Evolutionary conservation across 23 tunicate genomes (phyloP).

Genomic region (Diplosoma virens): DNA sequence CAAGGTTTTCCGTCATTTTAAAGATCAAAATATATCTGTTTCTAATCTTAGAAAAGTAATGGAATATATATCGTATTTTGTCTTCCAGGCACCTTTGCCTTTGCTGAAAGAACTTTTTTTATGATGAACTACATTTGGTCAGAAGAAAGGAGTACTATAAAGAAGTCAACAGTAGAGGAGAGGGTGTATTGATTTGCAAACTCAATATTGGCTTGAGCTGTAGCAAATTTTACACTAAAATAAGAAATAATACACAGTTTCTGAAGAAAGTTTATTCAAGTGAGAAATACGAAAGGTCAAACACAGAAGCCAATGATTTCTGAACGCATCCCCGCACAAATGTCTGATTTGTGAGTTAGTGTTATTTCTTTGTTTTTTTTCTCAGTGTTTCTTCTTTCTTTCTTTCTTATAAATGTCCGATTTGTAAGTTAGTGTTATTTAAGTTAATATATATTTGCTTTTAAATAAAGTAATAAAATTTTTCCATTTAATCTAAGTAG

Average conservation of each 20-base stretch:
- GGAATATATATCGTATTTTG: slow-evolving; percentile 11
- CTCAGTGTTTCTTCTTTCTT: not conserved
- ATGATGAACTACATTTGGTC: not conserved
- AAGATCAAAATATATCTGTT: slow-evolving; percentile 22
- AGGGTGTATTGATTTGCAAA: slow-evolving; percentile 8
- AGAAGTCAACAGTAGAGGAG: not conserved
- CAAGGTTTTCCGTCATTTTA: slow-evolving; percentile 31
- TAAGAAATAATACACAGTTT: slow-evolving; percentile 16
- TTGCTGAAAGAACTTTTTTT: slow-evolving; percentile 15
- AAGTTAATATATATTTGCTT: not conserved
- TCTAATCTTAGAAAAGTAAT: slow-evolving; percentile 30
- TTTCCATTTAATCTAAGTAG: slow-evolving; percentile 2
- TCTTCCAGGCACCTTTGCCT: slow-evolving; percentile 10
- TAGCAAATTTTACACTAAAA: slow-evolving; percentile 4
- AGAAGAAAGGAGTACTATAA: not conserved
- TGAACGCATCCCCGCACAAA: not conserved
- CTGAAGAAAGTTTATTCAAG: slow-evolving; percentile 9
- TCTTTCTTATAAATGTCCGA: not conserved
- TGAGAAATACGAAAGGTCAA: slow-evolving; percentile 1
- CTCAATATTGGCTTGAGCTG: slow-evolving; percentile 23
- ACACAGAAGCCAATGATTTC: too few species aligned
- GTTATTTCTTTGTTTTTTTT: not conserved
- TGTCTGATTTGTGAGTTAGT: not conserved
- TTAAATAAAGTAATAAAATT: not conserved
- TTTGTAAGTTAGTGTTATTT: too few species aligned